Conservation (phyloP, 2,113 vertebrate genomes). For the Nanorana parkeri region DNA sequence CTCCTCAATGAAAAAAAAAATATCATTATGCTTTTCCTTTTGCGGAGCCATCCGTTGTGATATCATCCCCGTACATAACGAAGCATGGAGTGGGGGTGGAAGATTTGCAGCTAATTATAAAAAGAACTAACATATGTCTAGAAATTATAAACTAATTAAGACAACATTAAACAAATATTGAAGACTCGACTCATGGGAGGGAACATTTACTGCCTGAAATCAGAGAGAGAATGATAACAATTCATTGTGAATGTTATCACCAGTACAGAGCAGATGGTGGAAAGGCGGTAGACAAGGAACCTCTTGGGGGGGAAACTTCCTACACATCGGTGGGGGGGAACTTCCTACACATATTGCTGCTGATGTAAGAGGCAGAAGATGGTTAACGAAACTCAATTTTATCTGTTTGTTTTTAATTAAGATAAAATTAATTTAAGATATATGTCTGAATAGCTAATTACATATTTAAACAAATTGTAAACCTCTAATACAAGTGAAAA, state of each 20-base stretch:
- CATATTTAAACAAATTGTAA: too few relatives aligned
- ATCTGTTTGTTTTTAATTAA: background rate
- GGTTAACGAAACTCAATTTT: background rate
- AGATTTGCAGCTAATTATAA: constrained; percentile 25
- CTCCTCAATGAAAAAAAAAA: too few relatives aligned
- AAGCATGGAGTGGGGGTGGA: background rate
- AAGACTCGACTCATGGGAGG: background rate
- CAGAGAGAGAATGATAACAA: background rate
- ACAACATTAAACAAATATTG: background rate
- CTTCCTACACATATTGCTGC: background rate
- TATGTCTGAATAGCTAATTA: too few relatives aligned
- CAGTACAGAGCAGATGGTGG: constrained; percentile 5
- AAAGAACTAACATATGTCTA: constrained; percentile 19
- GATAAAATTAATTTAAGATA: too few relatives aligned
- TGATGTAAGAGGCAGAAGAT: background rate
- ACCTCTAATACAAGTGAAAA: too few relatives aligned
- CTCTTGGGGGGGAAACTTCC: background rate
- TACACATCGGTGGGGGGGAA: too few relatives aligned
- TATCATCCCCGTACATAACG: too few relatives aligned
- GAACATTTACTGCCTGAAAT: background rate
- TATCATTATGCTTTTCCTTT: too few relatives aligned
- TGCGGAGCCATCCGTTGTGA: too few relatives aligned
- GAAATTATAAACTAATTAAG: constrained; percentile 36
- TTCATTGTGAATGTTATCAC: background rate
- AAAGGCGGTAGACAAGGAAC: background rate